Base-by-base conservation (phyloP, 2,888 invertebrate genomes). In the Pardosa pseudoannulata region DNA sequence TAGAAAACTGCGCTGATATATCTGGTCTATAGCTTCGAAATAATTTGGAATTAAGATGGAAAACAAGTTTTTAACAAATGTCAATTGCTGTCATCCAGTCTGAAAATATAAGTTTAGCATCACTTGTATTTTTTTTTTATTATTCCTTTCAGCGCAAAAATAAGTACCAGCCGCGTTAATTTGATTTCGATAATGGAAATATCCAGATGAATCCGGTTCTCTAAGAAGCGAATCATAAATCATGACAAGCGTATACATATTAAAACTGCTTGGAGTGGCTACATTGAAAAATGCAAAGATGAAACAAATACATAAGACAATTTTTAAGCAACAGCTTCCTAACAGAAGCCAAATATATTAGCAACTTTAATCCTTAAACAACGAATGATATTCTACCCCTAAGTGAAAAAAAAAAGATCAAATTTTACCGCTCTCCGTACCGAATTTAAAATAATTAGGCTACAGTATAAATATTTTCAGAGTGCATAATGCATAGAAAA, bases 181-280 rank as follows among this genome's bases (percentile, higher is more conserved):
- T 23, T 80, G 46, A 32, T 41, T 56, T 31, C 11, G 65, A 36
- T 23, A 56, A n/a, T 29, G 23, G 39, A 64, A 71, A 75, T 67
- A 64, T 85, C 62, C 73, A 39, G 32, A 78, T 68, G 39, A 56
- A 68, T 28, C 23, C 36, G 29, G 31, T 65, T 67, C 23, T 36
- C 11, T 19, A 67, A 70, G 73, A 76, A 70, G 76, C 67, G 71
- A 85, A 78, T 75, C 56, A 70, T 81, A 81, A 81, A 64, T 70
- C 62, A 75, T 81, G 81, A 73, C 68, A 85, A 85, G 83, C 83
- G 68, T 78, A 78, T 78, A 65, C 68, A 73, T 72, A 85, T 76
- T 85, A 85, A 82, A 85, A 85, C 78, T 85, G 83, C 83, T 85
- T 78, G 83, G 79, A 79, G 79, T 79, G 79, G 85, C 79, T 79